Base-by-base conservation (phyloP, 2,797 vertebrate genomes). In the Cryptoprocta ferox region DNA sequence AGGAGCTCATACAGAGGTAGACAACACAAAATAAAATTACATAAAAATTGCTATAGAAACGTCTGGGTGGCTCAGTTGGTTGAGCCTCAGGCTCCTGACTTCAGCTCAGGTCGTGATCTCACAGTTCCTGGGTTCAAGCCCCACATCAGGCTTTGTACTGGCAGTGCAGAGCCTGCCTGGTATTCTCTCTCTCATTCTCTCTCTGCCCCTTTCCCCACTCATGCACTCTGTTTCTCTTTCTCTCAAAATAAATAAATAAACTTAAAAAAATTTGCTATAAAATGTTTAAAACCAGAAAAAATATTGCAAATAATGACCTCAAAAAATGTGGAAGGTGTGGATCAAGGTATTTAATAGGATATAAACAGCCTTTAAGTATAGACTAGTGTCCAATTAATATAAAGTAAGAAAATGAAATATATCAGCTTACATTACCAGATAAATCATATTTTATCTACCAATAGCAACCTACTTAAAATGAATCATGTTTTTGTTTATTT, bases 341-440 rank as follows among this genome's bases (percentile, higher is more conserved):
- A 83, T 73, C 14, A 88, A 61, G 4, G 14, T 78, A 39, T 94
- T 95, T 90, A 71, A 65, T 21, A 76, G 9, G 9, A 2, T 81
- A 28, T 76, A 66, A 93, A 95, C 3, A 90, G 13, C 18, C 4
- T 81, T 15, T 78, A 30, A 79, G 10, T 75, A 56, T 10, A 42
- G 5, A 65, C 13, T 53, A 56, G 3, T 2, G 76, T 84, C 88
- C 83, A 50, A 83, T 80, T 65, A 65, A 70, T 59, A 78, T 65
- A 12, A 89, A 96, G 68, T 79, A 61, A 30, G 6, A 61, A 88
- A 92, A 89, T 89, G 24, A 85, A 86, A 90, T 53, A 15, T 81
- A 50, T 82, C 66, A 65, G 30, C 30, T 92, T 50, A 39, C 0
- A 35, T 86, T 56, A 73, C 14, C 65, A 66, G 24, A 53, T 50